Conservation (phyloP, 64 coral and sea anemone genomes). For the Montipora cactus region DNA sequence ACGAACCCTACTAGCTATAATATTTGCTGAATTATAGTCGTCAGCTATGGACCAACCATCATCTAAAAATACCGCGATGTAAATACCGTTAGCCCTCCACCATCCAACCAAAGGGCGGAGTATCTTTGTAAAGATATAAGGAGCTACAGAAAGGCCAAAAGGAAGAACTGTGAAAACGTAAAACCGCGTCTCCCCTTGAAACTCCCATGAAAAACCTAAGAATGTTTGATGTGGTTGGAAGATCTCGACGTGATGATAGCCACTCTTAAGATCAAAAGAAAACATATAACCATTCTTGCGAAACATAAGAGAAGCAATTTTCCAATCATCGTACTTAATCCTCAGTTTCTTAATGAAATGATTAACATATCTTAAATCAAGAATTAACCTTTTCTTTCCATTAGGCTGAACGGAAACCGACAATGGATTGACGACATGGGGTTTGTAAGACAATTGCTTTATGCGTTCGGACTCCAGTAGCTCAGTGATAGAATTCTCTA, state of each 20-base stretch:
- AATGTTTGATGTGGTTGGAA: slow-evolving; percentile 22
- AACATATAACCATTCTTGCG: not conserved
- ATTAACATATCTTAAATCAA: slow-evolving; percentile 6
- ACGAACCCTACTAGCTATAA: not conserved
- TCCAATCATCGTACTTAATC: slow-evolving; percentile 12
- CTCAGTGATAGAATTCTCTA: not conserved
- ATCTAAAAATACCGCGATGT: not conserved
- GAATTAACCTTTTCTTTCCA: slow-evolving; percentile 35
- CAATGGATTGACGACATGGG: slow-evolving; percentile 6
- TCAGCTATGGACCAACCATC: not conserved
- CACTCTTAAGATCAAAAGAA: slow-evolving; percentile 36
- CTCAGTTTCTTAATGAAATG: slow-evolving; percentile 5
- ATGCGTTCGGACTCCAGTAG: not conserved
- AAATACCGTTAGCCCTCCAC: slow-evolving; percentile 24
- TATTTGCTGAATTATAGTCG: not conserved
- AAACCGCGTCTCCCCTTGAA: not conserved
- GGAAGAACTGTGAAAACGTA: slow-evolving; percentile 34
- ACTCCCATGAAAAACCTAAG: slow-evolving; percentile 31
- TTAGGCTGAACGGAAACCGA: slow-evolving; percentile 8
- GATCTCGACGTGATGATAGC: slow-evolving; percentile 26
- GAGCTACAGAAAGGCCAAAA: slow-evolving; percentile 32
- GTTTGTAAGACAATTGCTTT: not conserved
- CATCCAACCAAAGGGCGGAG: slow-evolving; percentile 31
- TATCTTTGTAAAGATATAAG: slow-evolving; percentile 46
- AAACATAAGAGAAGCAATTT: slow-evolving; percentile 15